Conservation (phyloP, 1,140 invertebrate species). For the Acyrthosiphon pisum region DNA sequence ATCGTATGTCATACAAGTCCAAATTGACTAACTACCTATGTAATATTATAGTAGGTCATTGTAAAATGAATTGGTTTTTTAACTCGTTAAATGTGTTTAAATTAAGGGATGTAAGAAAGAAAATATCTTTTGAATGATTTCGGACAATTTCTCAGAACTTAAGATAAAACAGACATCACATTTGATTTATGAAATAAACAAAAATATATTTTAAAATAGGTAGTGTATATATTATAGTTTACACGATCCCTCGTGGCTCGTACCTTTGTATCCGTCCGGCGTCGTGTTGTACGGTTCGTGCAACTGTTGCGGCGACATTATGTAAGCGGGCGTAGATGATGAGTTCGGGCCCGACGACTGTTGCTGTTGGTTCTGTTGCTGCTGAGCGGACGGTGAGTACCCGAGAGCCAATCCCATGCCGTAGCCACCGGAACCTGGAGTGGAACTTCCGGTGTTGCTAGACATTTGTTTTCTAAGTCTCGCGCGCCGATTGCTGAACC, state of each 20-base stretch:
- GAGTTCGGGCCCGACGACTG: conserved; percentile 53
- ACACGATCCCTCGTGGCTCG: neutral
- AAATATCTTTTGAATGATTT: neutral
- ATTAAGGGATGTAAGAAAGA: neutral
- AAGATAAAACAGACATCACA: neutral
- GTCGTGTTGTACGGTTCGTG: conserved; percentile 59
- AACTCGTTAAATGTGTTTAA: neutral
- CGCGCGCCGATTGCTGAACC: conserved; percentile 88
- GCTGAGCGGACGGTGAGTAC: conserved; percentile 49
- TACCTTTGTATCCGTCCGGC: conserved; percentile 59
- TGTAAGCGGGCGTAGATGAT: conserved; percentile 59
- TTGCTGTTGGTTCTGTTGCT: conserved; percentile 31
- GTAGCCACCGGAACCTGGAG: conserved; percentile 57
- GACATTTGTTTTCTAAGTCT: conserved; percentile 78
- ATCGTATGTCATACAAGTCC: neutral
- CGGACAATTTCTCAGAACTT: neutral
- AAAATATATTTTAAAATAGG: neutral
- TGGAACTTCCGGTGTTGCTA: conserved; percentile 59
- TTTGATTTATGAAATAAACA: neutral
- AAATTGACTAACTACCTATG: neutral
- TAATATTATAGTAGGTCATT: neutral
- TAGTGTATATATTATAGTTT: neutral
- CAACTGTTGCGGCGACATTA: conserved; percentile 59
- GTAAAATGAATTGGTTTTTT: neutral
- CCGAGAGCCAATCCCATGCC: conserved; percentile 59